These are phyloP conservation scores for Rafetus swinhoei DNA, from an alignment of 2,113 vertebrate species.

Conservation along the genomic window DNA sequence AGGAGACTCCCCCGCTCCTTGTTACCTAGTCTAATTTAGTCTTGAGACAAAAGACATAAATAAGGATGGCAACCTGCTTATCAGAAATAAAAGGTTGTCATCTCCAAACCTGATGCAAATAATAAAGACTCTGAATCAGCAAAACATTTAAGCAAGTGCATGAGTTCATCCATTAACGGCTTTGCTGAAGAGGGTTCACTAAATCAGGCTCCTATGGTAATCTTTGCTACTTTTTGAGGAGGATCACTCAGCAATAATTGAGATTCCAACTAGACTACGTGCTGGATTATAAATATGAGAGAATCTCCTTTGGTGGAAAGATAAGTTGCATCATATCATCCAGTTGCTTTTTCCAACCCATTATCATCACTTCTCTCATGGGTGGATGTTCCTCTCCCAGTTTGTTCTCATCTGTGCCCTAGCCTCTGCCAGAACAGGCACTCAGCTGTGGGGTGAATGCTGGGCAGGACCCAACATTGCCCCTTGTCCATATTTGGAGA, in stretches of 20 bases:
- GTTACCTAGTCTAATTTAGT: not conserved
- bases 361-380: not conserved
- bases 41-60: not conserved
- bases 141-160: too few relatives aligned
- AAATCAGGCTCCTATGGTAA: not conserved
- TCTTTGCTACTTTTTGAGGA: not conserved
- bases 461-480: too few relatives aligned
- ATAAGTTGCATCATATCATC: not conserved
- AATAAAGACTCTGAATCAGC: not conserved
- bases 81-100: too few relatives aligned
- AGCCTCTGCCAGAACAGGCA: not conserved
- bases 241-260: not conserved
- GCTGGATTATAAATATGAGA: not conserved
- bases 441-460: not conserved
- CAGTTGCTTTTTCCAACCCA: not conserved
- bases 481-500: not conserved
- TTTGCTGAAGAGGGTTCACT: not conserved
- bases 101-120: not conserved
- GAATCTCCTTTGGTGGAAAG: not conserved
- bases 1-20: not conserved
- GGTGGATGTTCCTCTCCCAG: not conserved
- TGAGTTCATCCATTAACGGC: too few relatives aligned
- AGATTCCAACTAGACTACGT: not conserved
- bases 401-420: not conserved
- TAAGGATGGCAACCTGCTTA: accelerated